Conservation (phyloP, 1,140 invertebrate species). For the Ostrea edulis region DNA sequence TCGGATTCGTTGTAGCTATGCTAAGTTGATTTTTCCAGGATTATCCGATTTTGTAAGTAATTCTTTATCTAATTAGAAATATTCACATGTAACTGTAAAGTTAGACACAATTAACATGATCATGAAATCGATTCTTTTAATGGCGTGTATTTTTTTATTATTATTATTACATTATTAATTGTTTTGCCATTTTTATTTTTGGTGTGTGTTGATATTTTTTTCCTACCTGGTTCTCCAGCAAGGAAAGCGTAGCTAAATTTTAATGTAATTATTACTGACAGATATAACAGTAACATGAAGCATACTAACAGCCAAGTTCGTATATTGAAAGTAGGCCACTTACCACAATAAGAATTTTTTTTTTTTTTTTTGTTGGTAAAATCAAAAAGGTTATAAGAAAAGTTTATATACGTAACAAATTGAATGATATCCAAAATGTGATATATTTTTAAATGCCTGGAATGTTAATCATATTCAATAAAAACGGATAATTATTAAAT, state of each 20-base stretch:
- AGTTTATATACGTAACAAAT: background rate
- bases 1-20: too few relatives aligned
- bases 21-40: too few relatives aligned
- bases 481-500: background rate
- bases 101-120: too few relatives aligned
- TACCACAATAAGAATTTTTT: background rate
- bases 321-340: constrained; percentile 7
- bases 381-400: background rate
- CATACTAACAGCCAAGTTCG: background rate
- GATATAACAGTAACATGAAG: background rate
- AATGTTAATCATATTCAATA: background rate
- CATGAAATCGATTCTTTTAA: too few relatives aligned
- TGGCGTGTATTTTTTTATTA: too few relatives aligned
- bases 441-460: background rate
- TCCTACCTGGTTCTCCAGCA: background rate
- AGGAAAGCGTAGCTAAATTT: background rate
- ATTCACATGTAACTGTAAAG: too few relatives aligned
- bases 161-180: too few relatives aligned
- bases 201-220: too few relatives aligned
- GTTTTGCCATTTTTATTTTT: too few relatives aligned
- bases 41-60: too few relatives aligned
- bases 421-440: background rate
- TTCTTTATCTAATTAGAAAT: too few relatives aligned
- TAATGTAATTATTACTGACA: background rate
- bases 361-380: background rate